phyloP scores from a whole-genome alignment of 2,888 invertebrate genomes.

The Cosmopolites sordidus region DNA sequence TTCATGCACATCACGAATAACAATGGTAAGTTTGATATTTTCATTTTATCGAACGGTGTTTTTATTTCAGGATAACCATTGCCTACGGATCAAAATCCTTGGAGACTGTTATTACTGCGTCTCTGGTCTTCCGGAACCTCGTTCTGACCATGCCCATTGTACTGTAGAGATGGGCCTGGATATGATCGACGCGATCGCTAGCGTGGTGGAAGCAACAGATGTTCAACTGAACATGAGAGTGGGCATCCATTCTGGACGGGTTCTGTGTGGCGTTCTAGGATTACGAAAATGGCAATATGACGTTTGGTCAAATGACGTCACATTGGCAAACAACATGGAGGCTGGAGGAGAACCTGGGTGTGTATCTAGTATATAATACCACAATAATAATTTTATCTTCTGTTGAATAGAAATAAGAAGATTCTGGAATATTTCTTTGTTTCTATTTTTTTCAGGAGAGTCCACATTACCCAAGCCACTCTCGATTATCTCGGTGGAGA shows the following conservation, averaged over 20 bases:
- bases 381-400: too few relatives aligned
- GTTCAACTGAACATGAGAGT: constrained; percentile 91
- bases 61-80: constrained; percentile 68
- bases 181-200: constrained; percentile 83
- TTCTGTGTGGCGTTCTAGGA: constrained; percentile 85
- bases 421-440: background rate
- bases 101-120: constrained; percentile 95
- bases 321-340: constrained; percentile 85
- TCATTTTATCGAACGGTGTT: too few relatives aligned
- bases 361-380: constrained; percentile 38
- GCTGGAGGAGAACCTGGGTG: constrained; percentile 87
- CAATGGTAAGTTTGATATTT: too few relatives aligned
- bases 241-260: constrained; percentile 87
- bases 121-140: constrained; percentile 83
- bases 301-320: constrained; percentile 92
- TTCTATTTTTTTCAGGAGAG: constrained; percentile 56
- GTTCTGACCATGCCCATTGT: constrained; percentile 89
- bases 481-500: constrained; percentile 81
- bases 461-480: constrained; percentile 81
- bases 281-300: constrained; percentile 92
- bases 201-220: constrained; percentile 85
- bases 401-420: background rate
- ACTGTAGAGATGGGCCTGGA: constrained; percentile 84
- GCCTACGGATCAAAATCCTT: constrained; percentile 76
- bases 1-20: too few relatives aligned